These are phyloP conservation scores for Aselliscus stoliczkanus DNA, from an alignment of 2,797 vertebrate genomes.

Conservation along the genomic window DNA sequence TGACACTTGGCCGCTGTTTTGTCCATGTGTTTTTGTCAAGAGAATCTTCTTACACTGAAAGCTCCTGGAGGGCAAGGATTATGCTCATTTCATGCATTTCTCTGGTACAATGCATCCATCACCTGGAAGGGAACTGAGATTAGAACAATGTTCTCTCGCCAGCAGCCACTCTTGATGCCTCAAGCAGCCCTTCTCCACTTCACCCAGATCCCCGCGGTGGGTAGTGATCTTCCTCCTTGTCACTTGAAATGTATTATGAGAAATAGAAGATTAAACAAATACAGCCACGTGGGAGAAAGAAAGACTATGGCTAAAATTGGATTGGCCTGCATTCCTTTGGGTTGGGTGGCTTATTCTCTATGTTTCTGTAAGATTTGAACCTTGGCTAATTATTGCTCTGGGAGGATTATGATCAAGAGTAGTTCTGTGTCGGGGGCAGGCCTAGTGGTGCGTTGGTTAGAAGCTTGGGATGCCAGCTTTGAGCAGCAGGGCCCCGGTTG, in stretches of 20 bases:
- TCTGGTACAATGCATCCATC: background rate
- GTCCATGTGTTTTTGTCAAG: background rate
- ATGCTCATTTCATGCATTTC: background rate
- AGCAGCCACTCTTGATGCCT: background rate
- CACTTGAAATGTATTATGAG: background rate
- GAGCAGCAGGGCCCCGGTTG: too few relatives aligned
- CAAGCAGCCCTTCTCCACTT: background rate
- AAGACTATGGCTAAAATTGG: constrained; percentile 27
- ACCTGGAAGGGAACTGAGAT: background rate
- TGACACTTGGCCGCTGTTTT: too few relatives aligned
- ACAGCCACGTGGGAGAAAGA: background rate
- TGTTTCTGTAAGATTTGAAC: constrained; percentile 37
- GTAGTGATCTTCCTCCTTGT: background rate
- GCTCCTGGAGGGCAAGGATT: background rate
- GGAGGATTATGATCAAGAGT: constrained; percentile 43
- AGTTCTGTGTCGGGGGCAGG: too few relatives aligned
- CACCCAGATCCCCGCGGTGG: background rate
- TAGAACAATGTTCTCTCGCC: background rate
- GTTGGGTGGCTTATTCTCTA: background rate
- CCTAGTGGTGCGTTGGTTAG: too few relatives aligned
- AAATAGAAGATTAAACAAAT: constrained; percentile 41
- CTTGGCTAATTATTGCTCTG: constrained; percentile 36
- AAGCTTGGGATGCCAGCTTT: too few relatives aligned
- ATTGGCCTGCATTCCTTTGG: constrained; percentile 13
- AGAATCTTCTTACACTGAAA: background rate